phyloP scores from a whole-genome alignment of 2,113 vertebrate species.

The Gracilinanus agilis region DNA sequence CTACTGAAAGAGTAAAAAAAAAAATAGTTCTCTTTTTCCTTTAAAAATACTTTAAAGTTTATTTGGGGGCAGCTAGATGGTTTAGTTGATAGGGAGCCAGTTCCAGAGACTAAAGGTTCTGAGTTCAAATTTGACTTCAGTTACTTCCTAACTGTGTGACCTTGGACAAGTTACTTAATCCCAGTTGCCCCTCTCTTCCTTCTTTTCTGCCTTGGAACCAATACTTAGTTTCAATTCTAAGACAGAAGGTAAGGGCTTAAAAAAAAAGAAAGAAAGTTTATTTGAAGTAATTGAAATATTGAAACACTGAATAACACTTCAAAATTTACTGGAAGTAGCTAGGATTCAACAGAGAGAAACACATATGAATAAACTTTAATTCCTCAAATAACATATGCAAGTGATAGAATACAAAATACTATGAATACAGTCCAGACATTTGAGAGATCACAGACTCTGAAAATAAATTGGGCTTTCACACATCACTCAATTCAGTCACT shows the following conservation, averaged over 20 bases:
- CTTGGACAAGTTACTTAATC: no score
- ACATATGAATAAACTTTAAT: not conserved
- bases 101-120: no score
- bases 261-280: not conserved
- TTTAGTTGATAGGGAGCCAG: no score
- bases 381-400: slow-evolving; percentile 10
- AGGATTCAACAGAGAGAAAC: not conserved
- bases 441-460: not conserved
- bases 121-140: no score
- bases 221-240: no score
- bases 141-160: no score
- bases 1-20: not conserved
- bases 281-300: not conserved
- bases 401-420: not conserved
- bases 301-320: not conserved
- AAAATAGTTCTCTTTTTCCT: not conserved
- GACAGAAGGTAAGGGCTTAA: no score
- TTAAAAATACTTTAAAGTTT: not conserved
- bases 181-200: no score
- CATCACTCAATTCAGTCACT: not conserved
- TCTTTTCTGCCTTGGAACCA: no score
- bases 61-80: no score
- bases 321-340: not conserved
- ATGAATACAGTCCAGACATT: not conserved
- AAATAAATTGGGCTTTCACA: not conserved